Evolutionary conservation across 2,888 invertebrate genomes (phyloP), one percentile per base, ranked within the genome.

Genomic region (Lasioglossum leucozonium): DNA sequence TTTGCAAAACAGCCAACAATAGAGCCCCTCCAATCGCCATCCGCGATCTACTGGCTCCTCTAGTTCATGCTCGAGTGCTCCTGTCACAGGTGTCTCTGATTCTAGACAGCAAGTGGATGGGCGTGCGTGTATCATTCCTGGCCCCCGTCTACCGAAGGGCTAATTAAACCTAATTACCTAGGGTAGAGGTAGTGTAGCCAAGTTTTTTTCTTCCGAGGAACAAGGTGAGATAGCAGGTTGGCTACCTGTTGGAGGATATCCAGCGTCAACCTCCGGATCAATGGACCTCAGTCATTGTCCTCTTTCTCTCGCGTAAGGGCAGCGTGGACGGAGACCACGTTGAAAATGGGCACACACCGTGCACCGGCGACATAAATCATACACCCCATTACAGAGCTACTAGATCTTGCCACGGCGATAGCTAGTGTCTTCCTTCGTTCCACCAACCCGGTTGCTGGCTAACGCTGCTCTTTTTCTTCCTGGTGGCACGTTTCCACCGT

Each of bases 371-470:
- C 94, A 94, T 94, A 94, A 94, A 94, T 94, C 94, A 94, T 94
- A 94, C 89, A 93, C 92, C 91, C 94, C 91, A 93, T 94, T 94
- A 94, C 92, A 92, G 92, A 89, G 92, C 92, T 93, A 93, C 93
- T 93, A 94, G 94, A 94, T 94, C 92, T 85, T 87, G 89, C 81
- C 89, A 88, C 84, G 80, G 88, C 92, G 94, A 94, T 94, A 94
- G 92, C 91, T 77, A 77, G 79, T 75, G 65, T 80, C 79, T 81
- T 81, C 75, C 82, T 76, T 76, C 78, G 77, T 73, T 84, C 81
- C 74, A 81, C 83, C 72, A 37, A 34, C 65, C n/a, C n/a, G n/a
- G 65, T 65, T 58, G 55, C 62, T 34, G 22, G 75, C 74, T 58
- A 51, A 76, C 86, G 84, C 84, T 84, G 84, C 84, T 84, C 87